Conservation (phyloP, 1,140 invertebrate genomes). For the Drosophila chauvacae region DNA sequence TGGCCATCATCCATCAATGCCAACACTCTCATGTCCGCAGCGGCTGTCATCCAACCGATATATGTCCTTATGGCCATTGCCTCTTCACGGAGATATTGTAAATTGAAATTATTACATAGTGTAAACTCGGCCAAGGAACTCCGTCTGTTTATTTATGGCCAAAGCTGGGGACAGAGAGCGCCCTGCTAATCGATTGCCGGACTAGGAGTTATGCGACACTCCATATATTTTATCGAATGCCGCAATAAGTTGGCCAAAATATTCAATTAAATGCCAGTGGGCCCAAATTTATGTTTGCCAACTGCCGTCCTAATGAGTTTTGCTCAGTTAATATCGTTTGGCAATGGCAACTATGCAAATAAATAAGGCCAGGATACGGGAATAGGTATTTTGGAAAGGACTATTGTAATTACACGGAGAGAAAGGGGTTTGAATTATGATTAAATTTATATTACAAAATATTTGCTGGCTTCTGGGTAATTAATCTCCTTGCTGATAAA, state of each 20-base stretch:
- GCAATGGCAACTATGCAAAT: constrained; percentile 36
- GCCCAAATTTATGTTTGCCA: constrained; percentile 66
- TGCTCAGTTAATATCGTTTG: constrained; percentile 29
- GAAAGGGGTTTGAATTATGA: not conserved
- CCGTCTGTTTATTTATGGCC: constrained; percentile 68
- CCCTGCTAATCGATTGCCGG: constrained; percentile 56
- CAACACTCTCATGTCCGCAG: constrained; percentile 68
- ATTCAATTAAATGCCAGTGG: constrained; percentile 75
- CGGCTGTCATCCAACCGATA: constrained; percentile 52
- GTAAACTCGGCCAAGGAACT: constrained; percentile 39
- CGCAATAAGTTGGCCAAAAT: constrained; percentile 72
- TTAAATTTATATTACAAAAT: not conserved
- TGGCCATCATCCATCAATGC: constrained; percentile 77
- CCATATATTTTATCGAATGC: constrained; percentile 66
- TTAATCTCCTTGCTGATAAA: no score
- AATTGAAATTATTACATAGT: constrained; percentile 78
- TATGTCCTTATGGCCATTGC: not conserved
- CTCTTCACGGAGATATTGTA: constrained; percentile 40
- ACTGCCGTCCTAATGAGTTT: constrained; percentile 64
- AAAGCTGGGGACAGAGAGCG: not conserved
- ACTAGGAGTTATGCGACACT: constrained; percentile 64
- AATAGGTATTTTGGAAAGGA: not conserved
- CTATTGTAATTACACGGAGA: constrained; percentile 7
- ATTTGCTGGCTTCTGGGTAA: no score
- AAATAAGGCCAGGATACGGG: constrained; percentile 20